These are phyloP conservation scores for Turritopsis rubra DNA, from an alignment of 30 jellyfish, hydroid and myxozoan genomes.

Conservation along the genomic window DNA sequence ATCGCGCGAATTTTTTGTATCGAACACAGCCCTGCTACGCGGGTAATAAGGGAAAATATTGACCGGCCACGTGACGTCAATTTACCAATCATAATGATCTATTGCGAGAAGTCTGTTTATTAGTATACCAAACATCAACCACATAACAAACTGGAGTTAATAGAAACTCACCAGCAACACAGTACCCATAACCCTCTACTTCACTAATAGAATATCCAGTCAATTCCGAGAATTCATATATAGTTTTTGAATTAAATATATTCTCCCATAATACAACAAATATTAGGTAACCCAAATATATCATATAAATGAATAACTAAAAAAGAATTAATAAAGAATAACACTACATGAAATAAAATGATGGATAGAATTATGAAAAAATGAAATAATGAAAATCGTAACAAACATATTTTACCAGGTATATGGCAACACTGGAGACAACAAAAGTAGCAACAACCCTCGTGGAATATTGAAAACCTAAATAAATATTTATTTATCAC, in stretches of 20 bases:
- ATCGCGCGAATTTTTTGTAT: no score
- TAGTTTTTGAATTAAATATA: neutral
- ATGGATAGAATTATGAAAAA: neutral
- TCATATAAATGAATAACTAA: neutral
- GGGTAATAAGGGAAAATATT: no score
- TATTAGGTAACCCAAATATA: neutral
- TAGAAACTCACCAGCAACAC: neutral
- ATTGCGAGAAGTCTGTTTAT: neutral
- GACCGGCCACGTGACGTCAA: no score
- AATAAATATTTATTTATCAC: neutral
- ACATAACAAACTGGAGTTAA: neutral
- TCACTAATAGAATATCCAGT: neutral
- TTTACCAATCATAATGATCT: neutral
- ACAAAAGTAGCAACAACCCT: neutral
- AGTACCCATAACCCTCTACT: neutral
- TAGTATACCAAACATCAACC: neutral
- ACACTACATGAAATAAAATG: neutral
- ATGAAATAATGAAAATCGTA: neutral
- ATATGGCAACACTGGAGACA: slow-evolving; percentile 17
- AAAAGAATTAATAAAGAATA: neutral
- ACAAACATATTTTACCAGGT: neutral
- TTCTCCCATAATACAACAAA: neutral
- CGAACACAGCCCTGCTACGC: no score
- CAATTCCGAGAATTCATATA: neutral
- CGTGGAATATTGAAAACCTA: slow-evolving; percentile 32